phyloP scores from a whole-genome alignment of 1,140 invertebrate genomes.

The Stratiolaelaps scimitus region DNA sequence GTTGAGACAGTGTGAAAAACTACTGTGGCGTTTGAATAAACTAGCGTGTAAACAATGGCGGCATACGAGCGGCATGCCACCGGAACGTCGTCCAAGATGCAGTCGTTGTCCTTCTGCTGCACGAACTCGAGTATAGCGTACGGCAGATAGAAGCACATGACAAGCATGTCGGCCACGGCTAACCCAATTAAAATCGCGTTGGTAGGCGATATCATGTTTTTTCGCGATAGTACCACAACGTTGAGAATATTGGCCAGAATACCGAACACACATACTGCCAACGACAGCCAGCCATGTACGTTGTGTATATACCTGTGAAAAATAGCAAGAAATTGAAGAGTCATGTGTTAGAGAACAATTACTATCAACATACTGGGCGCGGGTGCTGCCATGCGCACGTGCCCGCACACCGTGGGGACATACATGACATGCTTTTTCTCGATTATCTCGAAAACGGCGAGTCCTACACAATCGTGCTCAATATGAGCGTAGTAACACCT shows the following conservation, averaged over 20 bases:
- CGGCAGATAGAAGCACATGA: constrained; percentile 74
- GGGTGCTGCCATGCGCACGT: no score
- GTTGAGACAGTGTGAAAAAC: constrained; percentile 83
- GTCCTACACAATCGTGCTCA: no score
- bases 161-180: constrained; percentile 66
- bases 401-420: no score
- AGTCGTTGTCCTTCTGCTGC: constrained; percentile 36
- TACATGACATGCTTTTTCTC: no score
- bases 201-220: constrained; percentile 66
- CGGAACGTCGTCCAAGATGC: constrained; percentile 17
- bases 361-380: no score
- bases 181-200: constrained; percentile 69
- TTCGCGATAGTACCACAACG: constrained; percentile 69
- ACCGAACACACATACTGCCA: constrained; percentile 69
- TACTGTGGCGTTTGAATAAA: constrained; percentile 55
- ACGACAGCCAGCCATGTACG: constrained; percentile 55
- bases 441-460: no score
- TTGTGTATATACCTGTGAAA: constrained; percentile 24
- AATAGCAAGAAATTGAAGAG: no score
- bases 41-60: constrained; percentile 36
- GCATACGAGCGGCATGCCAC: constrained; percentile 30
- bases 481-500: no score
- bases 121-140: constrained; percentile 63
- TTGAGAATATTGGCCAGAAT: constrained; percentile 77
- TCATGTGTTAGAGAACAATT: no score